Base-by-base conservation (phyloP, 2,113 vertebrate genomes). In the Synodontis membranacea region DNA sequence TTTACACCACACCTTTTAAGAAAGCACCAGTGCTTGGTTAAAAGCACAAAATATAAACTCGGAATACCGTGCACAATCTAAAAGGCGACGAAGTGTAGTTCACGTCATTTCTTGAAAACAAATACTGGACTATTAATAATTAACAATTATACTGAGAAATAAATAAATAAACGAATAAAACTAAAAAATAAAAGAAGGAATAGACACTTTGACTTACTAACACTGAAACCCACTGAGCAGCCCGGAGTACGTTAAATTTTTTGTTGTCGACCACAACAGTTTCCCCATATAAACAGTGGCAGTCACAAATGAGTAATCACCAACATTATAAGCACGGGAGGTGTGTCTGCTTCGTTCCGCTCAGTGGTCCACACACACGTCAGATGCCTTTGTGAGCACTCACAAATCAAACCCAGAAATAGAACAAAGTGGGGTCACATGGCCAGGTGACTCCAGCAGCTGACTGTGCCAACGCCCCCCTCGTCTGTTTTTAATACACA, bases 391-490 rank as follows among this genome's bases (percentile, higher is more conserved):
- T 79, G 52, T 31, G 48, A 68, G 82, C 52, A 88, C 81, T 5
- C 91, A 89, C 88, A 88, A 89, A 92, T 93, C 89, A 93, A 88
- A 89, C 89, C 85, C 89, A 90, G 90, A 93, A 94, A 95, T 93
- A 94, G 93, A 91, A 88, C 84, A 3, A 84, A 46, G 87, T 90
- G 87, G 84, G 84, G 85, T 93, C 91, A 90, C 91, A 46, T 90
- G 92, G 58, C 64, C 50, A 19, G 58, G 10, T 75, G 86, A 46
- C 72, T 84, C 74, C 10, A 89, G 87, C 93, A 94, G 92, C 92
- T 93, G 66, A 75, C 68, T 28, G 34, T 48, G 28, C 15, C 46
- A 87, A 62, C 9, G 6, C 23, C 10, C 2, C 15, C 50, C 17
- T 10, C 4, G 7, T 25, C 28, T 72, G 11, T 70, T 72, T 46